These are phyloP conservation scores for Pholis gunnellus DNA, from an alignment of 2,113 vertebrate species.

Conservation along the genomic window DNA sequence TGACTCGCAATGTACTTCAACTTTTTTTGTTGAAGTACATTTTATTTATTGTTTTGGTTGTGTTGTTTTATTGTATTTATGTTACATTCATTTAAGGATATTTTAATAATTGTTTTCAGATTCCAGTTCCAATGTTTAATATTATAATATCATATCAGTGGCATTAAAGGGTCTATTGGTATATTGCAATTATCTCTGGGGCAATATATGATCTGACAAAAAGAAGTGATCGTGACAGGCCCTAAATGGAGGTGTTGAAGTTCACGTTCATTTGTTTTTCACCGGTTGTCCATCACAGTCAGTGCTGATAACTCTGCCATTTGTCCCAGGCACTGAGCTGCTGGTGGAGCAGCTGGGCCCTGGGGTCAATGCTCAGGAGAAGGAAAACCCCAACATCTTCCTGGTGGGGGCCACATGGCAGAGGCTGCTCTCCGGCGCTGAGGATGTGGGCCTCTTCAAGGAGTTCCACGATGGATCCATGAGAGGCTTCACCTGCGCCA, in stretches of 20 bases:
- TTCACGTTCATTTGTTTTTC: background rate
- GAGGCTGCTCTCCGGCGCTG: constrained; percentile 91
- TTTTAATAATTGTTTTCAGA: no score
- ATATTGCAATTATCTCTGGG: background rate
- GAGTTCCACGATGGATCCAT: constrained; percentile 92
- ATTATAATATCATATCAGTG: no score
- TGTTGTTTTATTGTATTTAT: no score
- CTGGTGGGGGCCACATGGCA: constrained; percentile 88
- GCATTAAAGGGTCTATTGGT: background rate
- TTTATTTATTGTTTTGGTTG: no score
- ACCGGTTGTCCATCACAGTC: background rate
- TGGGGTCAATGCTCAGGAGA: constrained; percentile 66
- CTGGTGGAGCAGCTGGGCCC: constrained; percentile 86
- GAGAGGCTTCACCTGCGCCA: constrained; percentile 90
- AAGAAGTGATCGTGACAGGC: background rate
- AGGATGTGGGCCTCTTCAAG: constrained; percentile 92
- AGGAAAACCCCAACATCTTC: constrained; percentile 87
- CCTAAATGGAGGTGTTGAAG: constrained; percentile 81
- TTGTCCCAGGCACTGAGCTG: constrained; percentile 88
- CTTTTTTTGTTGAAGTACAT: no score
- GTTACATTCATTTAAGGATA: no score
- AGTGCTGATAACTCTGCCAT: background rate
- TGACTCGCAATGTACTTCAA: no score
- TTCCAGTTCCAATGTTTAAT: no score
- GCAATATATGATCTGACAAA: background rate